phyloP scores from a whole-genome alignment of 2,888 invertebrate genomes.

The Lochmaea capreae region DNA sequence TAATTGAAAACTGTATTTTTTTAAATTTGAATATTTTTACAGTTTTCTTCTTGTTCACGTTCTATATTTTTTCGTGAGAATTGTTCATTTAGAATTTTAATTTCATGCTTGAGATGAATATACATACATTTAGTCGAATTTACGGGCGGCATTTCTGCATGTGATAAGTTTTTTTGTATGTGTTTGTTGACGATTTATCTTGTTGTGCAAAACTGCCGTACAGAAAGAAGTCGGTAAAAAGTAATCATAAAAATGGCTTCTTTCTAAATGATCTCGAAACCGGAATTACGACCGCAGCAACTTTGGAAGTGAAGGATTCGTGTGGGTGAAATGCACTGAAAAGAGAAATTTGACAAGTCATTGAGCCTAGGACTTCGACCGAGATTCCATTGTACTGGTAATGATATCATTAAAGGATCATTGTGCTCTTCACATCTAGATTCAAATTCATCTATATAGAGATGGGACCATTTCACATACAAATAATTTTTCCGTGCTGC shows the following conservation, averaged over 20 bases:
- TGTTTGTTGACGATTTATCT: no score
- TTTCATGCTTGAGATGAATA: no score
- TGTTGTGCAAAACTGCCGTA: no score
- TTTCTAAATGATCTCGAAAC: background rate
- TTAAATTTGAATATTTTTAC: no score
- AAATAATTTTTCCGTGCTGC: no score
- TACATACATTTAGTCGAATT: no score
- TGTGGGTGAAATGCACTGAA: slow-evolving; percentile 6
- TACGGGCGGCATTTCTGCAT: no score
- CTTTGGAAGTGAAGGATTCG: slow-evolving; percentile 1
- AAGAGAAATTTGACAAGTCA: slow-evolving; percentile 7
- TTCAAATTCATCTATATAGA: background rate
- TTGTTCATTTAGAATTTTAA: no score
- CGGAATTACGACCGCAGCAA: background rate
- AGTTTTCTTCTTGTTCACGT: no score
- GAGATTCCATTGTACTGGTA: slow-evolving; percentile 32
- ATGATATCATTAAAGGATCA: slow-evolving; percentile 36
- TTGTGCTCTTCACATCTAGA: slow-evolving; percentile 32
- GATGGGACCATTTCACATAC: background rate
- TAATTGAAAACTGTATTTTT: no score
- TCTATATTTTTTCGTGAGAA: no score
- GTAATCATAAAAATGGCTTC: background rate
- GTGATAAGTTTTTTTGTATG: no score
- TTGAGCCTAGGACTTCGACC: slow-evolving; percentile 3
- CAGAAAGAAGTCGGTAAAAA: background rate